Percentiles rank a stretch among this genome's conserved stretches.
These are phyloP conservation scores for Sisor rabdophorus DNA, from an alignment of 2,113 vertebrate genomes.

Conservation along the genomic window DNA sequence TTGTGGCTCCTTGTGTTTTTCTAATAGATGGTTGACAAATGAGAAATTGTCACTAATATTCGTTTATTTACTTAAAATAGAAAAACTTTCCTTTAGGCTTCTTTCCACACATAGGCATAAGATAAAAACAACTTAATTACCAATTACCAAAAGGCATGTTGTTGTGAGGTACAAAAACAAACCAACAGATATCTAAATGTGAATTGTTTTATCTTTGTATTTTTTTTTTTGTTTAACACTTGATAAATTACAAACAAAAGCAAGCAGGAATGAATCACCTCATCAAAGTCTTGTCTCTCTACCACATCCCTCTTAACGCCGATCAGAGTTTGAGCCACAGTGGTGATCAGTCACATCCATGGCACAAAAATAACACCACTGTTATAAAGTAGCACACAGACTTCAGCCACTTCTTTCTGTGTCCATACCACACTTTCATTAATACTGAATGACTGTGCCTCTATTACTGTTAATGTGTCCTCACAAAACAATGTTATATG, in stretches of 20 bases:
- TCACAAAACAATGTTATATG: conserved; percentile 14
- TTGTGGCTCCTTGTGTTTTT: conserved; percentile 13
- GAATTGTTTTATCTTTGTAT: background rate
- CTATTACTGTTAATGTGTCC: conserved; percentile 40
- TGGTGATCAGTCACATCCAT: conserved; percentile 43
- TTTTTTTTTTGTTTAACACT: conserved; percentile 7
- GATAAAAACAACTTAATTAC: background rate
- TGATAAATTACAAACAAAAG: conserved; percentile 14
- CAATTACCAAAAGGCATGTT: background rate
- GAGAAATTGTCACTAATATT: conserved; percentile 19
- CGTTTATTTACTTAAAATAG: no score
- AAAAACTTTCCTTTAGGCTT: no score
- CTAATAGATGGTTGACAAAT: conserved; percentile 37
- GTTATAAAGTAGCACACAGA: conserved; percentile 45
- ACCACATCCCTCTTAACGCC: conserved; percentile 43
- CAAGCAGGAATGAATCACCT: background rate
- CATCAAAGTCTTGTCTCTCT: conserved; percentile 19
- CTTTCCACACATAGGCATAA: no score
- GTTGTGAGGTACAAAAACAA: background rate
- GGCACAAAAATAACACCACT: conserved; percentile 17
- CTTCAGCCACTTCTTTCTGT: conserved; percentile 44
- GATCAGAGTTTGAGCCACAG: conserved; percentile 40
- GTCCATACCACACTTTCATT: conserved; percentile 48
- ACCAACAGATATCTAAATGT: background rate
- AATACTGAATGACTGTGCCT: conserved; percentile 36